Evolutionary conservation across 2,888 invertebrate genomes (phyloP), one percentile per base, ranked within the genome.

Genomic region (Branchinecta sandiegonensis): DNA sequence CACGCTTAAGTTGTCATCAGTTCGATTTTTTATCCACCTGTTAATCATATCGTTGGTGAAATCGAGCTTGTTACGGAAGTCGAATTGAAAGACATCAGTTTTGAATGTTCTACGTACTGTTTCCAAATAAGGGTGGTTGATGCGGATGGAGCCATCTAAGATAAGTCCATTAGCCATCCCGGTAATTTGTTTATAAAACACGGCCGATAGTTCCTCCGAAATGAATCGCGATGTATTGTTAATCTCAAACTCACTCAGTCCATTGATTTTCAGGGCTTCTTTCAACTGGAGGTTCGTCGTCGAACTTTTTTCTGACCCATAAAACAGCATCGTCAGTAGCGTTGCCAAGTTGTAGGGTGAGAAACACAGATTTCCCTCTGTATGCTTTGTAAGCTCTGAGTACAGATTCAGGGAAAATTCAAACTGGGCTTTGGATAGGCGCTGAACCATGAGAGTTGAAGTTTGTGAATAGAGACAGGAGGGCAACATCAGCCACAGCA

Each of bases 341-440:
- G 73, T 73, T 14, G 74, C 73, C 8, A 75, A 72, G 69, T 74
- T 74, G 71, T 72, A 72, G 65, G 72, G 73, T 12, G 69, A 69
- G 47, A 69, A 69, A 46, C 67, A 46, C 23, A 69, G 47, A 46
- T 69, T 69, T 23, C 46, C 46, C 7, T 47, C 64, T 67, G 56
- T 65, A n/a, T 68, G 65, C 14, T 70, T 67, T 12, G 74, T 72
- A 48, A 75, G 69, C 48, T 72, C 69, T 1, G 73, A 69, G 70
- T 74, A 75, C 8, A 75, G 71, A 14, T 73, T 72, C 65, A 75
- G 67, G 0, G 75, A 74, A 71, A 75, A 75, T 66, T 75, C 74
- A 47, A 75, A 71, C 68, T 75, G 75, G 8, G 75, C 74, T 66
- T 74, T 71, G n/a, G 74, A 75, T 7, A 74, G 70, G 47, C 71